Evolutionary conservation across 2,113 vertebrate species (phyloP), one percentile per base, ranked within the genome.

Genomic region (Phyllopteryx taeniolatus): DNA sequence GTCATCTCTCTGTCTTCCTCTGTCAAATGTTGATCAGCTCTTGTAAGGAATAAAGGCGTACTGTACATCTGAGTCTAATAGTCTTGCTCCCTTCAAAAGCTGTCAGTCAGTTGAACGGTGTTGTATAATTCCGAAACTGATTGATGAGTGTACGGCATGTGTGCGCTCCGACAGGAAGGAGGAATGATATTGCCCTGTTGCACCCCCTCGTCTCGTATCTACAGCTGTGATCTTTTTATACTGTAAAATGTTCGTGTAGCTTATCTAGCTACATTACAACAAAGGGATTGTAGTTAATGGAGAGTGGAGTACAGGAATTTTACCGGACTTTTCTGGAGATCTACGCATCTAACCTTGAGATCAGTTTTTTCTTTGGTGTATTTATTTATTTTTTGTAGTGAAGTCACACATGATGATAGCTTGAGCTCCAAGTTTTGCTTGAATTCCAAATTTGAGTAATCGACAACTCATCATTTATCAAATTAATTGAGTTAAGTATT

Each of bases 61-160:
- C 6, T 39, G 35, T 39, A 57, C 53, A 67, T 72, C 57, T 69
- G 59, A 73, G 72, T 85, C 82, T 75, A 85, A 80, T 74, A 77
- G 61, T 74, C 60, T 42, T 69, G 20, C 69, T 72, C 67, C 47
- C 46, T 79, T 80, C 77, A 84, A 87, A 77, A 74, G 35, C 73
- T 68, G 75, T 79, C 69, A 59, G 74, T 82, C 77, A 66, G 19
- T n/a, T 1, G 49, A 71, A 79, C 20, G 15, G 27, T 74, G 71
- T 73, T 80, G 63, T 81, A 69, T 83, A 83, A 88, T 85, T 85
- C 11, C 67, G 80, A 74, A 83, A 74, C 82, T 85, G 88, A 91
- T 90, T 91, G 86, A 91, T 87, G 75, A 82, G 73, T 53, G 17
- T 43, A 35, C 43, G 64, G 11, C 59, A 39, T 39, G 35, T 39